A percentile compares a stretch with the other conserved stretches of the same genome.
phyloP scores from a whole-genome alignment of 2,113 vertebrate species.

The Vombatus ursinus region DNA sequence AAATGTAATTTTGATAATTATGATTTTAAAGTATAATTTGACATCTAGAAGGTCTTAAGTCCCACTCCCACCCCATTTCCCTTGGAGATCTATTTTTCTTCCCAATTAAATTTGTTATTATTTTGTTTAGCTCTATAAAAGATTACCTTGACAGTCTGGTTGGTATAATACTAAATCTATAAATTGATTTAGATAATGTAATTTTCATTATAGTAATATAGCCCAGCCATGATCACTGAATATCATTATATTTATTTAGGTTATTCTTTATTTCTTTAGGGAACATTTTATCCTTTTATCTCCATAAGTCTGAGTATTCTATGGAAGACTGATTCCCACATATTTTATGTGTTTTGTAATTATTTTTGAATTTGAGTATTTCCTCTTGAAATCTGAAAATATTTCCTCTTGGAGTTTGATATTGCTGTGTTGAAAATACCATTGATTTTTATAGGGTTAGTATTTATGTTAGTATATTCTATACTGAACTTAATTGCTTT shows the following conservation, averaged over 20 bases:
- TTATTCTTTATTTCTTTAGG: not conserved
- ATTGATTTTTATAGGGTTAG: too few species aligned
- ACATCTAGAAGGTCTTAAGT: not conserved
- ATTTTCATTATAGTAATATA: not conserved
- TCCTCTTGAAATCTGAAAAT: too few species aligned
- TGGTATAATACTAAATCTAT: not conserved
- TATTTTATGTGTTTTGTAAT: too few species aligned
- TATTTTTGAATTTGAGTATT: too few species aligned
- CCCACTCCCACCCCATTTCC: not conserved
- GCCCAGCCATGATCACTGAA: not conserved
- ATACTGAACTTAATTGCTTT: too few species aligned
- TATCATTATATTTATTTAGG: not conserved
- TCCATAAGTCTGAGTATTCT: too few species aligned
- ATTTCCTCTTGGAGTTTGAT: too few species aligned
- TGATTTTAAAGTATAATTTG: not conserved
- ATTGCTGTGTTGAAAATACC: too few species aligned
- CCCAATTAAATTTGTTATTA: not conserved
- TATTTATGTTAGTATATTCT: too few species aligned
- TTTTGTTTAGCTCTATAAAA: not conserved
- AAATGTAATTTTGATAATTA: not conserved
- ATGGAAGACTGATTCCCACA: too few species aligned
- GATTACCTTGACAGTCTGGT: not conserved
- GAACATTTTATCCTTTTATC: too few species aligned
- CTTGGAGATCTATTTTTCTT: not conserved
- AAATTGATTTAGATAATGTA: not conserved